Evolutionary conservation across 2,113 vertebrate genomes (phyloP).

Genomic region (Gallinago paraguaiae): DNA sequence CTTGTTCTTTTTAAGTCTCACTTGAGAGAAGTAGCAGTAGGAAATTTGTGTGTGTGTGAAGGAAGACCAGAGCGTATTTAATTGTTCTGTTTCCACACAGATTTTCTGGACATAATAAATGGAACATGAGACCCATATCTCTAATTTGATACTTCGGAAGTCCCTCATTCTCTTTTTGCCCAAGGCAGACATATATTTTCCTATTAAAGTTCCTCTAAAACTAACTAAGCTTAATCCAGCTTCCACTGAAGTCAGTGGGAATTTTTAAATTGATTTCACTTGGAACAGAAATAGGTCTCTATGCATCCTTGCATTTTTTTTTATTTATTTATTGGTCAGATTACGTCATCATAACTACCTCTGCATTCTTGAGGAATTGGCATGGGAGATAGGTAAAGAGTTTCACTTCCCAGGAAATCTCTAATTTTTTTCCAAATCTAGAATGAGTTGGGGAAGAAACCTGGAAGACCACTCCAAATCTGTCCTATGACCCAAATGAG

Average conservation of each 20-base stretch:
- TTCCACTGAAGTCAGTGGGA: neutral
- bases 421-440: neutral
- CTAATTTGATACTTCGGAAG: neutral
- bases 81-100: neutral
- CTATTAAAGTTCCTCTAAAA: neutral
- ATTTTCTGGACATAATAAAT: neutral
- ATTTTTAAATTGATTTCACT: neutral
- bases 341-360: neutral
- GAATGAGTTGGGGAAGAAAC: neutral
- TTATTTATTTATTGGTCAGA: neutral
- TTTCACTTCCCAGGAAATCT: neutral
- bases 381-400: neutral
- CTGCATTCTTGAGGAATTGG: neutral
- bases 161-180: neutral
- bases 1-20: neutral
- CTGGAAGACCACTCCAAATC: neutral
- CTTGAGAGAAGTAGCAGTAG: neutral
- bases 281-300: neutral
- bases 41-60: neutral
- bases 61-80: neutral
- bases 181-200: neutral
- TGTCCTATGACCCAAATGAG: neutral
- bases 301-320: neutral
- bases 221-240: neutral
- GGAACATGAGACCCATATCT: neutral